Conservation (phyloP, 2,113 vertebrate genomes). For the Sula dactylatra region DNA sequence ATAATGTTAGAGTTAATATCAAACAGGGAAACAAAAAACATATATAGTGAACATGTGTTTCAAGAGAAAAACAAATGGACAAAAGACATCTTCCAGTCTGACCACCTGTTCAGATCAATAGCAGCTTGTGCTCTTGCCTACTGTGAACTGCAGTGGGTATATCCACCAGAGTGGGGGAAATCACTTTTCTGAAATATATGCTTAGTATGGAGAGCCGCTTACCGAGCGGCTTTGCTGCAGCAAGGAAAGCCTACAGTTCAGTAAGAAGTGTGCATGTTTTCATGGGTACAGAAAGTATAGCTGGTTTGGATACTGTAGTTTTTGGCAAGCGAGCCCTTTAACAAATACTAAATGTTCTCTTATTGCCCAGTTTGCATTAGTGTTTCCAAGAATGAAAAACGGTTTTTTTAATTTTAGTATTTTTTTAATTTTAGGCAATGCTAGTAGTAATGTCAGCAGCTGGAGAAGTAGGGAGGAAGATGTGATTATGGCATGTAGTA, state of each 20-base stretch:
- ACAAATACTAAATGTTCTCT: not conserved
- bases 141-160: not conserved
- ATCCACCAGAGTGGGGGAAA: not conserved
- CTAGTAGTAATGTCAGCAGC: not conserved
- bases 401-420: not conserved
- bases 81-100: not conserved
- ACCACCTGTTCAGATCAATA: not conserved
- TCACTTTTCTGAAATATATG: fast-evolving
- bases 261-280: not conserved
- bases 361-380: not conserved
- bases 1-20: not conserved
- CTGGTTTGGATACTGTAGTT: no score
- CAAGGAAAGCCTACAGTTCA: not conserved
- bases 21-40: not conserved
- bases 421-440: no score
- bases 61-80: not conserved
- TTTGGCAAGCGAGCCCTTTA: not conserved
- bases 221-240: not conserved
- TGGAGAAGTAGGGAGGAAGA: not conserved
- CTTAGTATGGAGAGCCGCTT: not conserved
- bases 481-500: not conserved
- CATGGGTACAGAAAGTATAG: not conserved
- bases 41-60: not conserved
- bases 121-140: not conserved
- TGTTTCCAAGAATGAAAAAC: not conserved